Evolutionary conservation across 1,140 invertebrate genomes (phyloP).

Genomic region (Lepidotrigona ventralis): DNA sequence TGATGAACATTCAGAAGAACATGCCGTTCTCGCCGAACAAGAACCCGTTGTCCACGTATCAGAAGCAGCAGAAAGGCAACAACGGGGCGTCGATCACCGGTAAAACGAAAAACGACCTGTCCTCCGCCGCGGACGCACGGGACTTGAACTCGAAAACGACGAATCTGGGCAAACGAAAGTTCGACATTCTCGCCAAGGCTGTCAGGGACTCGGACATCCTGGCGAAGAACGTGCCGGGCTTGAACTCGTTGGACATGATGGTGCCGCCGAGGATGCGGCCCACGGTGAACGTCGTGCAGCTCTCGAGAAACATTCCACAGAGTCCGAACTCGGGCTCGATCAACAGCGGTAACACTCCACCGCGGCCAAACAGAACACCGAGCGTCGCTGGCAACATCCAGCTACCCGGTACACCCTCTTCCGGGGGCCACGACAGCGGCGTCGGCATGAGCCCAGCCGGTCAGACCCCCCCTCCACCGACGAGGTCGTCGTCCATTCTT

Average conservation of each 20-base stretch:
- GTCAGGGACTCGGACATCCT: slow-evolving; percentile 76
- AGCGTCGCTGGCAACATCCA: slow-evolving; percentile 66
- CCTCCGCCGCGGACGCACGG: not conserved
- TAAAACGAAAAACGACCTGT: slow-evolving; percentile 28
- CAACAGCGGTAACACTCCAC: slow-evolving; percentile 71
- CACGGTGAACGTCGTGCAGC: slow-evolving; percentile 83
- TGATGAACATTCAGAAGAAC: slow-evolving; percentile 74
- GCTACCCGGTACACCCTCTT: slow-evolving; percentile 61
- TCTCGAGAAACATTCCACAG: slow-evolving; percentile 78
- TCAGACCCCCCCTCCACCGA: slow-evolving; percentile 71
- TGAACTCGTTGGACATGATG: slow-evolving; percentile 82
- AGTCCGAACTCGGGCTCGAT: slow-evolving; percentile 74
- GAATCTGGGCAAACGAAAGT: slow-evolving; percentile 69
- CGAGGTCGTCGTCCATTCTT: slow-evolving; percentile 67
- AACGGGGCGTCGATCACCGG: slow-evolving; percentile 14
- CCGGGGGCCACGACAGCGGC: slow-evolving; percentile 77
- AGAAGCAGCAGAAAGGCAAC: slow-evolving; percentile 67
- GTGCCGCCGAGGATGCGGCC: slow-evolving; percentile 79
- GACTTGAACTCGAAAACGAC: slow-evolving; percentile 63
- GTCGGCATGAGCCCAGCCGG: slow-evolving; percentile 78
- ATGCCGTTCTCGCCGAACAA: slow-evolving; percentile 73
- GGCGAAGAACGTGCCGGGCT: slow-evolving; percentile 79
- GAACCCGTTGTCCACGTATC: slow-evolving; percentile 67
- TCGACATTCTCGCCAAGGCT: slow-evolving; percentile 70
- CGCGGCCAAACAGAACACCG: slow-evolving; percentile 67